These are phyloP conservation scores for Zosterops borbonicus DNA, from an alignment of 2,113 vertebrate genomes.

Conservation along the genomic window DNA sequence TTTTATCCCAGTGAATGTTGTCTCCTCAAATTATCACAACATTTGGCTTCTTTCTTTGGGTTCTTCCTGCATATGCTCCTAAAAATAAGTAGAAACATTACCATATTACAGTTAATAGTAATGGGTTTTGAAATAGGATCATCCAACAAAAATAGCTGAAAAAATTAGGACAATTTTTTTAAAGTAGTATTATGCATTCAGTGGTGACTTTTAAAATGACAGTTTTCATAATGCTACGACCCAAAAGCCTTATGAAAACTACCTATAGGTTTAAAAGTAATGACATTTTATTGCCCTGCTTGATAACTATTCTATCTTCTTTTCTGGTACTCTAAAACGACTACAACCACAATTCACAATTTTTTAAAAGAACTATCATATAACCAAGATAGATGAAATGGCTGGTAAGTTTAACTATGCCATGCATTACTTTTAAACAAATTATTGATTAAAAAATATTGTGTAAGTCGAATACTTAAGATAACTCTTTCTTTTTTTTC, in stretches of 20 bases:
- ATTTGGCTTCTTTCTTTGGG: constrained; percentile 84
- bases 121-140: neutral
- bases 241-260: neutral
- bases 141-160: neutral
- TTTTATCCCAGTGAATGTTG: constrained; percentile 80
- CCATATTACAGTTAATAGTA: neutral
- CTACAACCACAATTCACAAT: neutral
- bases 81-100: constrained; percentile 58
- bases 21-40: constrained; percentile 84
- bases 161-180: neutral
- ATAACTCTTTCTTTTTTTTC: neutral
- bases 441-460: neutral
- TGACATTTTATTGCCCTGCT: neutral
- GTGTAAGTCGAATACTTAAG: neutral
- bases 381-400: neutral
- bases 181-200: neutral
- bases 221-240: neutral
- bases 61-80: constrained; percentile 86
- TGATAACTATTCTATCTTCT: neutral
- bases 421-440: neutral
- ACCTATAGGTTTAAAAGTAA: neutral
- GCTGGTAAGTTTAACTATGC: neutral
- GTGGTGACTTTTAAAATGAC: neutral
- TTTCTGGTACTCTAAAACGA: neutral
- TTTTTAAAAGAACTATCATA: neutral